phyloP scores from a whole-genome alignment of 2,888 invertebrate species.

The Nebria brevicollis region DNA sequence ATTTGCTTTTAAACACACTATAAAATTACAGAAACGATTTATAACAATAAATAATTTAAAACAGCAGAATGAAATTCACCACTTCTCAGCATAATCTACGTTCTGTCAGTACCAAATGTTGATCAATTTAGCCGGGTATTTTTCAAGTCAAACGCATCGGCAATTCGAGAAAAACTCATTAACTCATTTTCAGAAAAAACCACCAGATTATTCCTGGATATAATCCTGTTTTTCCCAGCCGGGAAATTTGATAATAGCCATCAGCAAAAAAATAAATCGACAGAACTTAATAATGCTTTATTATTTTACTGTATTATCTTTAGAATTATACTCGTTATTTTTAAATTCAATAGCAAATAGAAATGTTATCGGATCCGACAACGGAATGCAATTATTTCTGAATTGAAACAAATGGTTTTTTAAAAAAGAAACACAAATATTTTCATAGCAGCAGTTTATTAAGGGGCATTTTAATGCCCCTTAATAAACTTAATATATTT shows the following conservation, averaged over 20 bases:
- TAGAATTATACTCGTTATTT: not conserved
- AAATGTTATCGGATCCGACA: not conserved
- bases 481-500: no score
- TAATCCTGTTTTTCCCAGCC: constrained; percentile 36
- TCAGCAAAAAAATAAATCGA: not conserved
- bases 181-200: constrained; percentile 9
- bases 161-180: constrained; percentile 36
- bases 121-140: not conserved
- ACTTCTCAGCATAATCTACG: not conserved
- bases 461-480: no score
- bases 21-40: not conserved
- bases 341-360: not conserved
- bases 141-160: not conserved
- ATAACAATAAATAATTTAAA: not conserved
- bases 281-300: not conserved
- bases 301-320: not conserved
- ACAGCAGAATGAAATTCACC: not conserved
- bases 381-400: not conserved
- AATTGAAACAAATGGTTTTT: not conserved
- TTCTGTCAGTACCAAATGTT: constrained; percentile 1
- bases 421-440: not conserved
- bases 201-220: constrained; percentile 34
- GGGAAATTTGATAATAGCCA: constrained; percentile 25
- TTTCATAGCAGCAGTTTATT: not conserved
- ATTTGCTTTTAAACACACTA: not conserved